Evolutionary conservation across 1,140 invertebrate genomes (phyloP).

Genomic region (Cyrtorhinus lividipennis): DNA sequence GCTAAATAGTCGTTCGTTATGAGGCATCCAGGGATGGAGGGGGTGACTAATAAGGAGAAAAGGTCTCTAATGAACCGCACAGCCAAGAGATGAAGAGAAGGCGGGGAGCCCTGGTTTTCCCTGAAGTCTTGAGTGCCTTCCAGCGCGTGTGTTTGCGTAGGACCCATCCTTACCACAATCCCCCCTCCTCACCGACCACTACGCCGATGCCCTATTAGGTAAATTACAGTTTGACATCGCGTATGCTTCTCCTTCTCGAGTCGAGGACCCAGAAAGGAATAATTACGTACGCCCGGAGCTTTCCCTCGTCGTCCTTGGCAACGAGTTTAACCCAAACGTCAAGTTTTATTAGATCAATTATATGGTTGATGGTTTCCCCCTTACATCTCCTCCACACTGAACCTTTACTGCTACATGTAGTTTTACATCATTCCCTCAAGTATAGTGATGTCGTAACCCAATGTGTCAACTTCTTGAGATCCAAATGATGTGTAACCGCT

Average conservation of each 20-base stretch:
- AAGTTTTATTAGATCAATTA: conserved; percentile 11
- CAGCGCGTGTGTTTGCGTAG: not conserved
- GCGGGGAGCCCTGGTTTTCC: not conserved
- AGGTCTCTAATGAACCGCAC: conserved; percentile 14
- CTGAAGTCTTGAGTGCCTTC: conserved; percentile 1
- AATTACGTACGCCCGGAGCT: not conserved
- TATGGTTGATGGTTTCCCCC: not conserved
- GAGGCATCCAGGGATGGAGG: not conserved
- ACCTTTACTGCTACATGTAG: not conserved
- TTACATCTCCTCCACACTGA: not conserved
- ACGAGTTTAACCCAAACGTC: not conserved
- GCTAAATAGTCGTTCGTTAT: conserved; percentile 14
- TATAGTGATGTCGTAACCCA: too few species aligned
- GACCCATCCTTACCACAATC: not conserved
- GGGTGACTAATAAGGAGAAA: conserved; percentile 5
- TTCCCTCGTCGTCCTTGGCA: conserved; percentile 4
- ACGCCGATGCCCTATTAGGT: conserved; percentile 2
- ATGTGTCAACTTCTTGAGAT: too few species aligned
- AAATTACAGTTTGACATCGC: conserved; percentile 13
- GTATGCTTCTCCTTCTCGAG: not conserved
- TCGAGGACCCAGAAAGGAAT: not conserved
- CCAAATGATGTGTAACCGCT: too few species aligned
- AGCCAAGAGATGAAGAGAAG: too few species aligned
- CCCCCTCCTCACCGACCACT: not conserved
- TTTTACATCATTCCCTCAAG: too few species aligned